Conservation (phyloP, 2,888 invertebrate genomes). For the Platynereis dumerilii region DNA sequence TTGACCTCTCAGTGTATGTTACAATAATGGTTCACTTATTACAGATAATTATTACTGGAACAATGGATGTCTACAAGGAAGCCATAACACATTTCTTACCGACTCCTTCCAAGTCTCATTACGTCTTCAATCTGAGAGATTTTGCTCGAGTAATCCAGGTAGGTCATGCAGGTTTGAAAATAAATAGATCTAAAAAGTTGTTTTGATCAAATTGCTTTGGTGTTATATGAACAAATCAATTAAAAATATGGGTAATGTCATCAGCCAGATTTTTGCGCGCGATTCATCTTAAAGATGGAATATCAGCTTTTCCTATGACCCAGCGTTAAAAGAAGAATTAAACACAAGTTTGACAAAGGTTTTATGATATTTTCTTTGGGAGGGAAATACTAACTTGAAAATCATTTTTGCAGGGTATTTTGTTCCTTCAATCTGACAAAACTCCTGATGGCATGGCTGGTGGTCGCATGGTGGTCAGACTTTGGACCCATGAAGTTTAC, state of each 20-base stretch:
- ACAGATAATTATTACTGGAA: constrained; percentile 59
- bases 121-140: constrained; percentile 62
- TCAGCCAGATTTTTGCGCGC: too few species aligned
- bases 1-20: neutral
- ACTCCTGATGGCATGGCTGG: constrained; percentile 51
- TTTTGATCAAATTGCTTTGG: too few species aligned
- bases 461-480: constrained; percentile 51
- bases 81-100: constrained; percentile 59
- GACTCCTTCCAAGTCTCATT: constrained; percentile 62
- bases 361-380: too few species aligned
- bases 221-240: too few species aligned
- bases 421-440: constrained; percentile 50
- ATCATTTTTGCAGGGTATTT: constrained; percentile 47
- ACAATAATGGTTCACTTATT: constrained; percentile 14
- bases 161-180: too few species aligned
- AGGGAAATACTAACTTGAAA: too few species aligned
- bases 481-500: constrained; percentile 63
- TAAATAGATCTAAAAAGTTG: too few species aligned
- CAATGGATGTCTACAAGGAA: constrained; percentile 58
- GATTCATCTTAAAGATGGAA: too few species aligned
- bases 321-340: too few species aligned
- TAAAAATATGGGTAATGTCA: too few species aligned
- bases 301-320: too few species aligned
- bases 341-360: too few species aligned
- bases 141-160: constrained; percentile 62